phyloP scores from a whole-genome alignment of 2,888 invertebrate species.

The Ichneumon xanthorius region DNA sequence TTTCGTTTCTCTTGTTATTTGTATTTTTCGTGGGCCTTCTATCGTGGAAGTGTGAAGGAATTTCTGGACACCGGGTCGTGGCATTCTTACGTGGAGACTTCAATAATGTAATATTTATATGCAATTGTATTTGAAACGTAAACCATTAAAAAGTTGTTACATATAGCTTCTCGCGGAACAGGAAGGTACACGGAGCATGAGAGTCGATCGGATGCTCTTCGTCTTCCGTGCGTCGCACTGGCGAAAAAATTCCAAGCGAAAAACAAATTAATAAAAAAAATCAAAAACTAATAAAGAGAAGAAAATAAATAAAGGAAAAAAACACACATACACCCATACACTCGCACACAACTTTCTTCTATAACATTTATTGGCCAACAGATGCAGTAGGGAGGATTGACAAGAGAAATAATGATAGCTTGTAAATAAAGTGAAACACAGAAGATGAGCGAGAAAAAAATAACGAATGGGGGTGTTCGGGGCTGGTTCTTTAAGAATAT shows the following conservation, averaged over 20 bases:
- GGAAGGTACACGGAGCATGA: slow-evolving; percentile 28
- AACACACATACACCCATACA: slow-evolving; percentile 19
- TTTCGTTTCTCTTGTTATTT: neutral
- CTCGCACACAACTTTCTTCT: slow-evolving; percentile 69
- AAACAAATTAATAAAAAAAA: neutral
- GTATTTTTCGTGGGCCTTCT: slow-evolving; percentile 6
- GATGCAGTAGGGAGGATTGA: slow-evolving; percentile 62
- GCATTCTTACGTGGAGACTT: slow-evolving; percentile 42
- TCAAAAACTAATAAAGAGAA: neutral
- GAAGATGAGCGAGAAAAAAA: slow-evolving; percentile 34
- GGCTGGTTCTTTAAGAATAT: neutral
- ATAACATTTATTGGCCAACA: slow-evolving; percentile 71
- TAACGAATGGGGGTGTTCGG: slow-evolving; percentile 17
- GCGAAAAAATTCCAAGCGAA: slow-evolving; percentile 23
- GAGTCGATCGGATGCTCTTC: slow-evolving; percentile 30
- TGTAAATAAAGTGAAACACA: slow-evolving; percentile 26
- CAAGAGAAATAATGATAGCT: slow-evolving; percentile 59
- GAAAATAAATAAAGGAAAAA: slow-evolving; percentile 18
- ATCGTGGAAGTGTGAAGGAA: slow-evolving; percentile 39
- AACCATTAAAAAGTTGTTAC: slow-evolving; percentile 62
- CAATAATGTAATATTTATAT: slow-evolving; percentile 62
- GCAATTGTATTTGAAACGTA: slow-evolving; percentile 68
- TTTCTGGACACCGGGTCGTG: slow-evolving; percentile 13
- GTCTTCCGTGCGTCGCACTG: slow-evolving; percentile 25
- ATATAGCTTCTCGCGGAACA: slow-evolving; percentile 22